Percentiles rank a stretch among this genome's conserved stretches.
phyloP scores from a whole-genome alignment of 2,888 invertebrate species.

The Drosophila prostipennis region DNA sequence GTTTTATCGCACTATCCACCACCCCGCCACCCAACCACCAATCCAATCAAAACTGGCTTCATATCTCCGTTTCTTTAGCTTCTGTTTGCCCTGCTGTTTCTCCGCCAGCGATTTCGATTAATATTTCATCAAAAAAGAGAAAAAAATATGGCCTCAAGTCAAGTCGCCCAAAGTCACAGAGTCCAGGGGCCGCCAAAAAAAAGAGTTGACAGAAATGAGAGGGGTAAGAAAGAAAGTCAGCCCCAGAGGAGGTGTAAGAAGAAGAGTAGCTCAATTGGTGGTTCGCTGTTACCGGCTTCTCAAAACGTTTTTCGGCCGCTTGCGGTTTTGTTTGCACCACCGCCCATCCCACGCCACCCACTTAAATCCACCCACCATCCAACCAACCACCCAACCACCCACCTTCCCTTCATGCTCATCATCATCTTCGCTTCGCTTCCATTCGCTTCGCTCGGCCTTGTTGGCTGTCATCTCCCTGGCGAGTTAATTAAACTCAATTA shows the following conservation, averaged over 20 bases:
- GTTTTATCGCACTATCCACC: constrained; percentile 7
- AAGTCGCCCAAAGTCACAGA: neutral
- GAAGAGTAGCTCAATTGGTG: constrained; percentile 7
- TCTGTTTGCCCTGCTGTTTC: constrained; percentile 16
- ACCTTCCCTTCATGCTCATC: constrained; percentile 7
- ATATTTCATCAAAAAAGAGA: constrained; percentile 53
- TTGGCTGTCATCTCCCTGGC: constrained; percentile 78
- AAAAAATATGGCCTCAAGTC: constrained; percentile 52
- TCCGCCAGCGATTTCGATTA: constrained; percentile 42
- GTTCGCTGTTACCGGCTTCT: too few species aligned
- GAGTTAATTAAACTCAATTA: constrained; percentile 84
- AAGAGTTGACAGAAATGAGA: constrained; percentile 30
- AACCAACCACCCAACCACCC: neutral
- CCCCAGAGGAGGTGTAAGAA: constrained; percentile 2
- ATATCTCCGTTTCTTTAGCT: constrained; percentile 1
- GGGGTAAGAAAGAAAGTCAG: neutral
- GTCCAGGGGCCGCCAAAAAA: constrained; percentile 20
- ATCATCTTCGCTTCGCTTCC: constrained; percentile 25
- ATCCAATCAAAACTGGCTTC: neutral
- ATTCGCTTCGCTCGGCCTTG: constrained; percentile 48
- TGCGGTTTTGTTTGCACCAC: constrained; percentile 42
- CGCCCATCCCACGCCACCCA: neutral
- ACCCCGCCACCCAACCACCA: neutral
- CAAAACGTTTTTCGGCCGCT: constrained; percentile 30
- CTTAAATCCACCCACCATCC: constrained; percentile 1